Conservation (phyloP, 2,113 vertebrate species). For the Oplegnathus fasciatus region DNA sequence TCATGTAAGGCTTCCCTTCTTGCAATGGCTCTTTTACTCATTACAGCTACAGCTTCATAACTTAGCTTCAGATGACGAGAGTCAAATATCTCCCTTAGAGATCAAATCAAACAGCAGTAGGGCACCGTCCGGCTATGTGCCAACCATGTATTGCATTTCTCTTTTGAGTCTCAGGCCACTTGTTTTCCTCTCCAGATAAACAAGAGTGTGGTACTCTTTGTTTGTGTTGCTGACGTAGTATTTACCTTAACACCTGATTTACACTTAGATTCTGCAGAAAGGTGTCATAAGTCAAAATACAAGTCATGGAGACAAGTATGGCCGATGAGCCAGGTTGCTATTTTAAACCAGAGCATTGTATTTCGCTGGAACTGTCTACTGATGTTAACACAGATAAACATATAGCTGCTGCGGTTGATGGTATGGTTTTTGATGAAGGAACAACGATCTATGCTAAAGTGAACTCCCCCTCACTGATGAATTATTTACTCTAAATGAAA, state of each 20-base stretch:
- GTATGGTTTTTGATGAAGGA: background rate
- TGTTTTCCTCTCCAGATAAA: background rate
- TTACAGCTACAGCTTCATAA: conserved; percentile 2
- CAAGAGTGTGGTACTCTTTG: background rate
- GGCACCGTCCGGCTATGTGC: background rate
- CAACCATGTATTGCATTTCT: background rate
- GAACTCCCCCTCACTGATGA: background rate
- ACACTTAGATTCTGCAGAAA: background rate
- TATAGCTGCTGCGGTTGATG: background rate
- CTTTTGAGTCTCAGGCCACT: background rate
- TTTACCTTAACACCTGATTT: background rate
- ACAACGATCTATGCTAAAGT: too few species aligned
- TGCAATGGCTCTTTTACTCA: background rate
- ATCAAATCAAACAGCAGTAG: background rate
- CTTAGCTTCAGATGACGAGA: conserved; percentile 11
- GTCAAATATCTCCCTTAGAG: conserved; percentile 13
- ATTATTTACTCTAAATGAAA: background rate
- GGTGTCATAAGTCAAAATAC: background rate
- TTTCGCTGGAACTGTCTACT: background rate
- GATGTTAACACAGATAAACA: background rate
- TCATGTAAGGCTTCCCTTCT: conserved; percentile 17
- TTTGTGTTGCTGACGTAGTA: background rate
- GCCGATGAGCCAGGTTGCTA: background rate
- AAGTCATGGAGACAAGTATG: background rate
- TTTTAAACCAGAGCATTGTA: conserved; percentile 7